Evolutionary conservation across 2,888 invertebrate species (phyloP), one percentile per base, ranked within the genome.

Genomic region (Lamellibrachia satsuma): DNA sequence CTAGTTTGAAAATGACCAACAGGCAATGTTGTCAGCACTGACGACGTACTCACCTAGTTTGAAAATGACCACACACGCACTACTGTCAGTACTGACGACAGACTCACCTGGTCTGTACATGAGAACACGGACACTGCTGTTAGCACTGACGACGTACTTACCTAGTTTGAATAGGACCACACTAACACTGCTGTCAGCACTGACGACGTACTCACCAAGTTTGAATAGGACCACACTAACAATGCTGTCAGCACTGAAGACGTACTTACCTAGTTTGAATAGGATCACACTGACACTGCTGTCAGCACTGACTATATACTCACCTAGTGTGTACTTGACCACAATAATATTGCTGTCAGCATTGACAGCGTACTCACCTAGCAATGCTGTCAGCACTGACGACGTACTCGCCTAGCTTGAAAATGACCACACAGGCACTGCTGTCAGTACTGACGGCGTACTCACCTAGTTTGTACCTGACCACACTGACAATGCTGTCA

Each of bases 1-100:
- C 75, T 75, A 75, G 75, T 75, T 75, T 75, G 75, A 22, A 75
- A 15, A 75, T 75, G 75, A 75, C 75, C 75, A 75, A 75, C 75
- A 22, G 75, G 22, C 75, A 75, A 15, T 75, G 75, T 22, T 75
- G 75, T 22, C 75, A 75, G 22, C 75, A 75, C 15, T 75, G 75
- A 75, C 75, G 1, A 75, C 15, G 75, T 22, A 75, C 75, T 75
- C 75, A 75, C 60, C 60, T 60, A 60, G 60, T 60, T 60, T 60
- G 15, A 22, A 60, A 11, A 15, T 60, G 60, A 60, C 9, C 9
- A 60, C 60, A 60, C 60, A 22, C n/a, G n/a, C n/a, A n/a, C n/a
- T n/a, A n/a, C n/a, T n/a, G n/a, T n/a, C n/a, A n/a, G n/a, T n/a
- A n/a, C n/a, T n/a, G 60, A 60, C 60, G 60, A 9, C 15, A 22